Evolutionary conservation across 2,797 vertebrate species (phyloP), one percentile per base, ranked within the genome.

Genomic region (Anisognathus igniventris): DNA sequence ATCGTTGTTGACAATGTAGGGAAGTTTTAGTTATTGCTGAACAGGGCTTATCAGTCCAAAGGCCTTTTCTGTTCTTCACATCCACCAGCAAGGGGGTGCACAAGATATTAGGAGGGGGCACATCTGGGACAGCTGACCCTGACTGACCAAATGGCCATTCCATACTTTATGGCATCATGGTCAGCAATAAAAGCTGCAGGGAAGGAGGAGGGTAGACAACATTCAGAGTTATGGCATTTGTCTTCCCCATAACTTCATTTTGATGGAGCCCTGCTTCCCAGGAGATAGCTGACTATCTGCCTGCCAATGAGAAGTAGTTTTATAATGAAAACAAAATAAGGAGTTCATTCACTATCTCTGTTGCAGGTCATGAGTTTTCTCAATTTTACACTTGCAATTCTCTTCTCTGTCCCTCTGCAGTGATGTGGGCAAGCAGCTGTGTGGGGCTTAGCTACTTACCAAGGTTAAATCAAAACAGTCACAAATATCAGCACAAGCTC

Each of bases 51-150:
- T 15, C 8, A 17, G 11, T 12, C 25, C 18, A 61, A 66, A 77
- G 10, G 11, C 1, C 9, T 81, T 70, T 77, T 73, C 25, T 90
- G 22, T 12, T 65, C 44, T 57, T 57, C 8, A 53, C 0, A 7
- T 57, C 48, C 14, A 66, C 10, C 14, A 50, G 22, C 0, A 0
- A 77, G 11, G 9, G 3, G 5, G 1, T 12, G 1, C 39, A 77
- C 5, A 66, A 35, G 28, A 17, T 1, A 1, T 0, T 87, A 15
- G 3, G 17, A 93, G 3, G 17, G 7, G 2, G 6, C 24, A 61
- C 9, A 85, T 6, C 18, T 57, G 35, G 18, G 15, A 66, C 42
- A 84, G 18, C 2, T 68, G 50, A 73, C 13, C 17, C 6, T 0
- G 2, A 3, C 6, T 27, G 56, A 60, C 51, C 35, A 50, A 62